Evolutionary conservation across 2,113 vertebrate species (phyloP).

Genomic region (Phodopus roborovskii): DNA sequence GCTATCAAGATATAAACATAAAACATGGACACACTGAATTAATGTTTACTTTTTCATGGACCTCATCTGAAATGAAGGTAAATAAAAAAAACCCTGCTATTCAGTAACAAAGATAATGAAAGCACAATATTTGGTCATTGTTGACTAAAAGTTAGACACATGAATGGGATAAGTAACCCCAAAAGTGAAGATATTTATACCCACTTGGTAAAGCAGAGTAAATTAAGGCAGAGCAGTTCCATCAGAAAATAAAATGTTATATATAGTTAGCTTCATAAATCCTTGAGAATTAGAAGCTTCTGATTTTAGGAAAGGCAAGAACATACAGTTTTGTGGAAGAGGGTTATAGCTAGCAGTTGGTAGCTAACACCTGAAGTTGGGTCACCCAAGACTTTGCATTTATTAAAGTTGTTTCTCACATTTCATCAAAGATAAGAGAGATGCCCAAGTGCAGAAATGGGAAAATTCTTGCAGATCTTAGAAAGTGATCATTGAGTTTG

Average conservation of each 20-base stretch:
- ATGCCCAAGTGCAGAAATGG: not conserved
- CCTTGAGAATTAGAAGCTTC: not conserved
- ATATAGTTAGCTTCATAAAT: not conserved
- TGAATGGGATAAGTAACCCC: not conserved
- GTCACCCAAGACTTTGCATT: fast-evolving
- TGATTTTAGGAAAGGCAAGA: not conserved
- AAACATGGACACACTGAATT: too few species aligned
- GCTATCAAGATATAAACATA: not conserved
- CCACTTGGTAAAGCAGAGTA: fast-evolving
- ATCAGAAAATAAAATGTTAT: not conserved
- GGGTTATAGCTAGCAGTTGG: not conserved
- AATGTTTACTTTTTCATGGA: not conserved
- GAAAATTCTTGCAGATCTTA: not conserved
- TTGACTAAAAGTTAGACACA: not conserved
- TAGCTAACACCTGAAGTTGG: not conserved
- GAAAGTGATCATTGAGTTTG: not conserved
- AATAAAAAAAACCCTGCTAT: not conserved
- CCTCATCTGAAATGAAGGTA: not conserved
- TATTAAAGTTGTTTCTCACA: not conserved
- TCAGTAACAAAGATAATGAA: not conserved
- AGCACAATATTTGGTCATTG: not conserved
- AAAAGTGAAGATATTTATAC: not conserved
- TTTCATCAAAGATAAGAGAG: not conserved
- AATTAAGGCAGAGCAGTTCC: not conserved
- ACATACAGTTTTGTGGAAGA: not conserved